Base-by-base conservation (phyloP, 1,140 invertebrate species). In the Leptinotarsa defecta region DNA sequence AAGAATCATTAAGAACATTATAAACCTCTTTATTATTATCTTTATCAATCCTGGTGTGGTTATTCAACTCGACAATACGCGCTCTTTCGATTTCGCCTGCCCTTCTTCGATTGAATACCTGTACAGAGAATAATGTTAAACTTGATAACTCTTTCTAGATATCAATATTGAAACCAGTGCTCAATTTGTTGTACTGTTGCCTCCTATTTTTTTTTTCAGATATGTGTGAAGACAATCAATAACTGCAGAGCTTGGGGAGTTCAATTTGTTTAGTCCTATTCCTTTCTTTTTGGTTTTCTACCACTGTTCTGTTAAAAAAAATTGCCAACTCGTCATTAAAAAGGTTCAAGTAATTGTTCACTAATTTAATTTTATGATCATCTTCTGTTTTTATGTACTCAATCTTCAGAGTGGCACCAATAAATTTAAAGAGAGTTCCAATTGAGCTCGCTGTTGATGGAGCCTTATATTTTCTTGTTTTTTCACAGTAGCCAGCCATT, bases 371-470 rank as follows among this genome's bases (percentile, higher is more conserved):
- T 27, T 5, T 27, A 5, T 27, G 2, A n/a, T 61, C 15, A 19
- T 22, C 22, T 34, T 62, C 20, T 73, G 20, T 73, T 73, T 27
- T 63, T 73, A 73, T 73, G 22, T 24, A 73, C 57, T 64, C 71
- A n/a, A 20, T 24, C 64, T 52, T 62, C 11, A 73, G 49, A n/a
- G 20, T 11, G 13, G 13, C 15, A 17, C 5, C 19, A 63, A 62
- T 73, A 20, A 20, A 13, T 63, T 73, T 73, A 15, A 73, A 13
- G 19, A 24, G 24, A 17, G 57, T n/a, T 13, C 49, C 48, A 27
- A 73, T 24, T 20, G n/a, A n/a, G 34, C 13, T 62, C 13, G 71
- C 71, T 19, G 57, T 24, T 22, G 61, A 22, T 20, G 49, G 61
- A 1, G 52, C 49, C 34, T 62, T 73, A 43, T 73, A 73, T 19